These are phyloP conservation scores for Rhodeus uyekii DNA, from an alignment of 2,797 vertebrate genomes.

Conservation along the genomic window DNA sequence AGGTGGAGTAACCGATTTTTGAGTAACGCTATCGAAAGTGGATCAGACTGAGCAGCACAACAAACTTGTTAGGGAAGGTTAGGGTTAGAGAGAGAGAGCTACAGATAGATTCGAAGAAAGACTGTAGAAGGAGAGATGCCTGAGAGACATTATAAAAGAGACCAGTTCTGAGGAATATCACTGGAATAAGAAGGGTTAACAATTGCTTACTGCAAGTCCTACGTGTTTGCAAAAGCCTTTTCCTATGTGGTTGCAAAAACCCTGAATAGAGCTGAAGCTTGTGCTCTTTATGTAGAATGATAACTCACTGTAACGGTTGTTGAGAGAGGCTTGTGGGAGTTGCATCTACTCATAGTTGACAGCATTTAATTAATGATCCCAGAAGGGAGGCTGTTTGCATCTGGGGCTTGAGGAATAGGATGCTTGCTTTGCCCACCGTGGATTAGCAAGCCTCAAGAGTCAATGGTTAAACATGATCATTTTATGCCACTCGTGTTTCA, in stretches of 20 bases:
- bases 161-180: too few relatives aligned
- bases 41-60: too few relatives aligned
- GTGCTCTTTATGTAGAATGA: not conserved
- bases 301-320: not conserved
- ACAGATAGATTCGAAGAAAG: too few relatives aligned
- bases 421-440: not conserved
- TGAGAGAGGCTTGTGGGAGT: conserved; percentile 25
- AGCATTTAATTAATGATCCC: conserved; percentile 48
- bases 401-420: conserved; percentile 13
- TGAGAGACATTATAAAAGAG: too few relatives aligned
- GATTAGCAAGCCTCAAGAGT: not conserved
- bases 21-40: too few relatives aligned
- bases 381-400: conserved; percentile 5
- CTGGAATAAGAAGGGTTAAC: too few relatives aligned
- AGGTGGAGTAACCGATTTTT: too few relatives aligned
- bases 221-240: not conserved
- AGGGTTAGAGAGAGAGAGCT: too few relatives aligned
- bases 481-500: not conserved
- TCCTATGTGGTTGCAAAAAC: not conserved
- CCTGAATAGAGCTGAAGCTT: not conserved
- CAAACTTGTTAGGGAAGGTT: too few relatives aligned
- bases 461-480: not conserved
- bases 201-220: not conserved
- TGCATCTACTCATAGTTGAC: conserved; percentile 7
- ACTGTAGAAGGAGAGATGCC: too few relatives aligned